These are phyloP conservation scores for Gila robusta DNA, from an alignment of 2,797 vertebrate genomes.

Conservation along the genomic window DNA sequence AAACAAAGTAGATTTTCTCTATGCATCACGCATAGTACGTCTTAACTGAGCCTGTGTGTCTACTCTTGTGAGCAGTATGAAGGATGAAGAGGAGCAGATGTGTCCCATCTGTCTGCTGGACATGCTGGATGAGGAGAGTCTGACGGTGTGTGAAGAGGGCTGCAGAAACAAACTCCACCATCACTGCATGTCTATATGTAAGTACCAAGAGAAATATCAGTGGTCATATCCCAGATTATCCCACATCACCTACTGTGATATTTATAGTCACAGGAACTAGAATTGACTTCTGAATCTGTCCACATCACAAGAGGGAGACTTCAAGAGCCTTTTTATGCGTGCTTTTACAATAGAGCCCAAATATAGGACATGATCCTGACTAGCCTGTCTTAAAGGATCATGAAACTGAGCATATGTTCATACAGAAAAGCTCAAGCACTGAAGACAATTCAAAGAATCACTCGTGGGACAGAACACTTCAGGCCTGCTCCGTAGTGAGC, in stretches of 20 bases:
- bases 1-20: neutral
- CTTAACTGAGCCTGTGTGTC: neutral
- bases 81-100: constrained; percentile 93
- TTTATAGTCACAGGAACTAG: neutral
- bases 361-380: neutral
- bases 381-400: neutral
- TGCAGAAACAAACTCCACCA: constrained; percentile 92
- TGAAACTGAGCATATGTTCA: neutral
- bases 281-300: neutral
- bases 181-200: constrained; percentile 95
- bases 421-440: neutral
- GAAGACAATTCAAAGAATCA: neutral
- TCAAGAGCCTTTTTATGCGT: neutral
- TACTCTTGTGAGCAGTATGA: constrained; percentile 76
- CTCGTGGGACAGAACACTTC: neutral
- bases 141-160: constrained; percentile 90
- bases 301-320: neutral
- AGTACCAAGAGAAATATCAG: constrained; percentile 59
- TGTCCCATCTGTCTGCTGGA: constrained; percentile 91
- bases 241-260: neutral
- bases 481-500: neutral
- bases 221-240: neutral
- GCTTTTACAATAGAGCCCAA: neutral
- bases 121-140: constrained; percentile 91
- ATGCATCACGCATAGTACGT: neutral